These are phyloP conservation scores for Trichogramma dendrolimi DNA, from an alignment of 2,888 invertebrate species.

Conservation along the genomic window DNA sequence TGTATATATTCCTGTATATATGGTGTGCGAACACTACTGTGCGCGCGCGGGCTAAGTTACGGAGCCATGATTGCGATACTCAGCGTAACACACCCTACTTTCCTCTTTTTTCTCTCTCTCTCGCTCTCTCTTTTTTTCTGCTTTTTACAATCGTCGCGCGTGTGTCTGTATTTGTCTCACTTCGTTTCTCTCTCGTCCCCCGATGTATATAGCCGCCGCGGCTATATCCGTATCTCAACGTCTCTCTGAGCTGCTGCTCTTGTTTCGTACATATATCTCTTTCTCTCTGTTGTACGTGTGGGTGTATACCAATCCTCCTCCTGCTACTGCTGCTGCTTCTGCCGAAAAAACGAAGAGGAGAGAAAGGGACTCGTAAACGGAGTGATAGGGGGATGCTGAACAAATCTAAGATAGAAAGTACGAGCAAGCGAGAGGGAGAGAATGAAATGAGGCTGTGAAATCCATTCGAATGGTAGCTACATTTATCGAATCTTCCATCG, in stretches of 20 bases:
- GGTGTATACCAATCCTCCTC: too few relatives aligned
- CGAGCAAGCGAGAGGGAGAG: neutral
- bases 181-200: neutral
- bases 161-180: constrained; percentile 2
- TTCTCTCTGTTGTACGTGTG: too few relatives aligned
- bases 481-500: constrained; percentile 20
- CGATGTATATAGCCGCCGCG: too few relatives aligned
- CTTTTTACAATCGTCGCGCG: neutral
- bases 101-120: constrained; percentile 6
- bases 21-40: neutral
- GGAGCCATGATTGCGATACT: constrained; percentile 29
- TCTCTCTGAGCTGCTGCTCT: too few relatives aligned
- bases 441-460: constrained; percentile 14
- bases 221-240: too few relatives aligned
- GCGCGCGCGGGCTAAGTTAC: constrained; percentile 25
- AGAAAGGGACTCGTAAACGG: neutral
- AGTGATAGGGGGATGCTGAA: neutral
- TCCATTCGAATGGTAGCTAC: constrained; percentile 22
- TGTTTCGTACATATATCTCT: too few relatives aligned
- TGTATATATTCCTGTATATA: constrained; percentile 4
- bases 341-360: constrained; percentile 1
- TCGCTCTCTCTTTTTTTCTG: neutral
- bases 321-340: too few relatives aligned
- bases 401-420: neutral
- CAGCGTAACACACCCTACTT: constrained; percentile 20